Conservation (phyloP, 2,797 vertebrate genomes). For the Anguilla megastoma region DNA sequence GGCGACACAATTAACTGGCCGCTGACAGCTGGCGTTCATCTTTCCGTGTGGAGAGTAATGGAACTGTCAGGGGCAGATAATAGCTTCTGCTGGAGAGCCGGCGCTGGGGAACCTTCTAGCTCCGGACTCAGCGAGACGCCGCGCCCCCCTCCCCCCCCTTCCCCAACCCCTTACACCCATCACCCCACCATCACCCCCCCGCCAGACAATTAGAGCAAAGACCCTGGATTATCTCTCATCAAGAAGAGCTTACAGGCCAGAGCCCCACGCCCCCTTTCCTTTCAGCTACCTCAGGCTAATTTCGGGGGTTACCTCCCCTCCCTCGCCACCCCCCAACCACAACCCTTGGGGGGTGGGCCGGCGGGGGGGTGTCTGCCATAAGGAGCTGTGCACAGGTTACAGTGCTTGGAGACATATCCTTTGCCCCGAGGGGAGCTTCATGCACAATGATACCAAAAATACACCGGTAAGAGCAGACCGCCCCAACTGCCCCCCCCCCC, state of each 20-base stretch:
- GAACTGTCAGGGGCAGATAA: conserved; percentile 95
- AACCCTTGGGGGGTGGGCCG: neutral
- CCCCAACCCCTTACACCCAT: conserved; percentile 33
- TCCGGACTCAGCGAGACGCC: conserved; percentile 76
- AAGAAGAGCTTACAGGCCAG: conserved; percentile 63
- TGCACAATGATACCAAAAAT: neutral
- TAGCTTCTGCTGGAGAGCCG: conserved; percentile 80
- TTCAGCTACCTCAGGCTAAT: conserved; percentile 37
- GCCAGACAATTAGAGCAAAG: conserved; percentile 72
- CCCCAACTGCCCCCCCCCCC: neutral
- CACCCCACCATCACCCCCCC: conserved; percentile 43
- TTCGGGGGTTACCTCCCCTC: conserved; percentile 17
- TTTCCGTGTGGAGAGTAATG: conserved; percentile 95
- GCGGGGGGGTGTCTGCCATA: neutral
- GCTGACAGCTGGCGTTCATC: conserved; percentile 98
- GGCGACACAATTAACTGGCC: conserved; percentile 97
- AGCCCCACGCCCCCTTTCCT: conserved; percentile 59
- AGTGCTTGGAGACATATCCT: neutral
- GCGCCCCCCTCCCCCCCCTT: conserved; percentile 42
- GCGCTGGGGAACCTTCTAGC: conserved; percentile 63
- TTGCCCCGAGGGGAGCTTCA: neutral
- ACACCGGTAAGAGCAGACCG: neutral
- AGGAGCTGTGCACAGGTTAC: conserved; percentile 1
- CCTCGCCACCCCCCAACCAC: conserved; percentile 2
- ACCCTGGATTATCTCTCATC: conserved; percentile 63